Evolutionary conservation across 2,888 invertebrate genomes (phyloP).

Genomic region (Campoplex capitator): DNA sequence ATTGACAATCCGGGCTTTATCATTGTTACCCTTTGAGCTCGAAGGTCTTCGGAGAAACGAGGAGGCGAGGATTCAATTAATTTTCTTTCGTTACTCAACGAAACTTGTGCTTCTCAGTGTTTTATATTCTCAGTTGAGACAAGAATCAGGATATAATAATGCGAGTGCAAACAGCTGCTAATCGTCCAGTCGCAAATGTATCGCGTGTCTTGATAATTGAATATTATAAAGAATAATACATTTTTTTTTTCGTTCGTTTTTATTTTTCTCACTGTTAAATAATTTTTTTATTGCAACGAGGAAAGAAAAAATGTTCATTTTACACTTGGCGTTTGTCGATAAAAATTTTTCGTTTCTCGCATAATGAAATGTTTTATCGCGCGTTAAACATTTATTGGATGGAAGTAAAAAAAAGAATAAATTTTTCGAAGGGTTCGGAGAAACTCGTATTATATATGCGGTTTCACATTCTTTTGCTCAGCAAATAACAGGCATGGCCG

Average conservation of each 20-base stretch:
- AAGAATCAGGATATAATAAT: no score
- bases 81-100: background rate
- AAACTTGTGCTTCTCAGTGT: background rate
- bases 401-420: background rate
- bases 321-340: background rate
- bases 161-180: no score
- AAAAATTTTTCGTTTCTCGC: background rate
- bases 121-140: no score
- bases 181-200: background rate
- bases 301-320: background rate
- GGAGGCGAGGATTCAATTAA: conserved; percentile 27
- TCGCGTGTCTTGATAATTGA: background rate
- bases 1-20: conserved; percentile 50
- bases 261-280: background rate
- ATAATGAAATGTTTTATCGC: background rate
- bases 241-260: background rate
- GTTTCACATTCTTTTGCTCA: conserved; percentile 8
- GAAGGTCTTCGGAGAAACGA: conserved; percentile 53
- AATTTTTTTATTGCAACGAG: background rate
- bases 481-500: conserved; percentile 35
- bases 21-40: conserved; percentile 36
- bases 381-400: background rate
- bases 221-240: background rate
- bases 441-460: conserved; percentile 22
- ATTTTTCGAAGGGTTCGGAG: background rate